phyloP scores from a whole-genome alignment of 2,113 vertebrate species.

The Rhinolophus ferrumequinum region DNA sequence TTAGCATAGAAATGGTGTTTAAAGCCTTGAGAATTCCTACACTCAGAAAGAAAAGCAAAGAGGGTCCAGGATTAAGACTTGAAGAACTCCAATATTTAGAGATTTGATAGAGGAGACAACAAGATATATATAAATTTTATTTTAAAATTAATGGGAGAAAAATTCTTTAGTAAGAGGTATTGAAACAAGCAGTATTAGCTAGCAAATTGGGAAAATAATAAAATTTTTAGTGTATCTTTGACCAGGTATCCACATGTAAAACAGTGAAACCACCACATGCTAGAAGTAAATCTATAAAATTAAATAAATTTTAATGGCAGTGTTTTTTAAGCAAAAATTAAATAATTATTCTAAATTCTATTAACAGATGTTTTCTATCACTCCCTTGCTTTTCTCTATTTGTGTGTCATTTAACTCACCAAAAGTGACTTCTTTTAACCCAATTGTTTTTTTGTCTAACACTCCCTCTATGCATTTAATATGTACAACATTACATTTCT shows the following conservation, averaged over 20 bases:
- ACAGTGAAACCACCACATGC: not conserved
- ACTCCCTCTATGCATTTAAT: not conserved
- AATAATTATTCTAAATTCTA: not conserved
- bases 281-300: not conserved
- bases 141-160: not conserved
- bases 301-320: not conserved
- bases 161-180: not conserved
- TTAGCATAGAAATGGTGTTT: not conserved
- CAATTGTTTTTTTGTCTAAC: not conserved
- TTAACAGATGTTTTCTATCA: not conserved
- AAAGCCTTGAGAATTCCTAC: not conserved
- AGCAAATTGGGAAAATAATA: not conserved
- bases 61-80: not conserved
- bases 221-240: not conserved
- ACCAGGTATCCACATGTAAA: not conserved
- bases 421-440: not conserved
- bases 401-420: conserved; percentile 11
- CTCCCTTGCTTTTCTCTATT: not conserved
- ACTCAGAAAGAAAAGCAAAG: not conserved
- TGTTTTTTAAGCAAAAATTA: not conserved
- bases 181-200: not conserved
- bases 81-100: not conserved
- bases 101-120: not conserved
- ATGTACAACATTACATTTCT: not conserved
- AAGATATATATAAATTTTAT: not conserved